Conservation (phyloP, 2,113 vertebrate genomes). For the Chloebia gouldiae region DNA sequence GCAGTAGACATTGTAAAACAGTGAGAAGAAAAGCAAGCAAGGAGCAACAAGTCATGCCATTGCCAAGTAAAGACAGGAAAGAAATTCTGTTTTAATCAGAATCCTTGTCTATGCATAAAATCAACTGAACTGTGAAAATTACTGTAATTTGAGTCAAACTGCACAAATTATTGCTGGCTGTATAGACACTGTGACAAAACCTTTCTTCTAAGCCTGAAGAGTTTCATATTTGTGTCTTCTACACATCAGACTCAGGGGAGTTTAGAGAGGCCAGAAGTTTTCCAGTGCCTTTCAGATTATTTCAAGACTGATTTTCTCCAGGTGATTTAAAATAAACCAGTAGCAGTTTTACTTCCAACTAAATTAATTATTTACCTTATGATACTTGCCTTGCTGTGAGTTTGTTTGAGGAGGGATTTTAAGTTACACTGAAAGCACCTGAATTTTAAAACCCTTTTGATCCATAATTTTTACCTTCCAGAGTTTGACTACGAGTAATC, state of each 20-base stretch:
- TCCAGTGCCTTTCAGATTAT: slow-evolving; percentile 50
- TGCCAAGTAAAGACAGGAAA: slow-evolving; percentile 84
- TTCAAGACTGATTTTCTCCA: slow-evolving; percentile 56
- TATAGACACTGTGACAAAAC: slow-evolving; percentile 47
- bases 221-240: slow-evolving; percentile 19
- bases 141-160: slow-evolving; percentile 42
- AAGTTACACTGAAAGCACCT: not conserved
- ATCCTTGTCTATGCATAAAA: not conserved
- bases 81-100: slow-evolving; percentile 82
- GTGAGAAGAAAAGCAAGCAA: slow-evolving; percentile 74
- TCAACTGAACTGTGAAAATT: slow-evolving; percentile 42
- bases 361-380: slow-evolving; percentile 38
- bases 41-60: slow-evolving; percentile 83
- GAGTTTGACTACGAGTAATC: not conserved
- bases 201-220: slow-evolving; percentile 28
- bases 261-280: slow-evolving; percentile 14
- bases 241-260: slow-evolving; percentile 24
- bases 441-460: not conserved
- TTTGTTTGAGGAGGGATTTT: not conserved
- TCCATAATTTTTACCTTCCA: not conserved
- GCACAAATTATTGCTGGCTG: not conserved
- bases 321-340: slow-evolving; percentile 56
- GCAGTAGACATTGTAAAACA: slow-evolving; percentile 91
- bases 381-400: not conserved
- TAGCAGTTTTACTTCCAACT: slow-evolving; percentile 59